Percentiles rank a stretch among this genome's conserved stretches.
Conservation (phyloP, 2,113 vertebrate species). For the Benitochromis conjunctus region DNA sequence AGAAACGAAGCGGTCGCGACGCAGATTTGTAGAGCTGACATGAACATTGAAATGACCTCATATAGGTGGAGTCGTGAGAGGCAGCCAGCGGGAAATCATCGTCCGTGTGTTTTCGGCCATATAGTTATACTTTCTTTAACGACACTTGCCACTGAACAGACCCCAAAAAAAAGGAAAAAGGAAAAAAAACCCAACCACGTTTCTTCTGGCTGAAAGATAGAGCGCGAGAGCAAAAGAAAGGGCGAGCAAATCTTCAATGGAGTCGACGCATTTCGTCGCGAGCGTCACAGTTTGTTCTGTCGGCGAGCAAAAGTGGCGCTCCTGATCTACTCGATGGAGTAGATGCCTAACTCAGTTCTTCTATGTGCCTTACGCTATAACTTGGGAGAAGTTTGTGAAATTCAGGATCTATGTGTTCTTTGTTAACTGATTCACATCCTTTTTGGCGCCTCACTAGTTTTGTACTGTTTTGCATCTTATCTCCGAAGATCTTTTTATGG, state of each 20-base stretch:
- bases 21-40: constrained; percentile 56
- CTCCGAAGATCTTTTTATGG: constrained; percentile 99
- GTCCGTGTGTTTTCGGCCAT: constrained; percentile 77
- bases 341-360: constrained; percentile 99
- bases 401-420: constrained; percentile 99
- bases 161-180: constrained; percentile 76
- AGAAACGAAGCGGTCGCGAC: constrained; percentile 23
- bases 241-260: constrained; percentile 77
- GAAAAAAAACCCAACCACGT: constrained; percentile 3
- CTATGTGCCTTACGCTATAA: constrained; percentile 99
- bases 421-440: constrained; percentile 98
- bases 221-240: constrained; percentile 57
- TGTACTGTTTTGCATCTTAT: constrained; percentile 99
- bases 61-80: constrained; percentile 52
- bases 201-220: constrained; percentile 88
- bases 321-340: constrained; percentile 93
- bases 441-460: constrained; percentile 99
- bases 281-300: constrained; percentile 94
- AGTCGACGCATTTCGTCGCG: constrained; percentile 81
- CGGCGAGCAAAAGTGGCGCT: constrained; percentile 94
- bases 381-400: constrained; percentile 99
- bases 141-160: constrained; percentile 97
- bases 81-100: constrained; percentile 63
- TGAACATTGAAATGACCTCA: constrained; percentile 60
- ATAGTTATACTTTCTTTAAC: constrained; percentile 84